These are phyloP conservation scores for Otis tarda DNA, from an alignment of 2,113 vertebrate genomes.

Conservation along the genomic window DNA sequence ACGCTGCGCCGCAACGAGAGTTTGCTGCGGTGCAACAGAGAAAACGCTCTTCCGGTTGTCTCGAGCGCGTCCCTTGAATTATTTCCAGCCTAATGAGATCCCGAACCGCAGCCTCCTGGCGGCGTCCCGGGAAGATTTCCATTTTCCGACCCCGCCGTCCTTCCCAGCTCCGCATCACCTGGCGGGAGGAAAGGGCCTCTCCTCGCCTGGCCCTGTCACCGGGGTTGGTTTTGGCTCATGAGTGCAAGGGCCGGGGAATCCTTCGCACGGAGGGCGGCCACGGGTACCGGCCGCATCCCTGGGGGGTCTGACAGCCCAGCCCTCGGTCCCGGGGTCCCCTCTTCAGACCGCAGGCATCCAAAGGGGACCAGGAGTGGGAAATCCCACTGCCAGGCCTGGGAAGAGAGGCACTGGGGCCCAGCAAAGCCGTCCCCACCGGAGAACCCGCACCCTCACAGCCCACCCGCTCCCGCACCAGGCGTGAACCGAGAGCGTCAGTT, in stretches of 20 bases:
- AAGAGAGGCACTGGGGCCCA: accelerated
- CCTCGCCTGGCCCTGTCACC: not conserved
- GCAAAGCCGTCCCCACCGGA: not conserved
- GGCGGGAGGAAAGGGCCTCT: not conserved
- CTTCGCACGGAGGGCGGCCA: not conserved
- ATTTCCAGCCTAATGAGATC: not conserved
- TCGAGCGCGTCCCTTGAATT: accelerated
- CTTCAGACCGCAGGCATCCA: not conserved
- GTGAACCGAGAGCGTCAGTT: accelerated
- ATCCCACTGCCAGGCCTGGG: not conserved
- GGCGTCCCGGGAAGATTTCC: not conserved
- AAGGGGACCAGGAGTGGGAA: not conserved
- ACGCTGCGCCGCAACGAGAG: not conserved
- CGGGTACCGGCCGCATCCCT: not conserved
- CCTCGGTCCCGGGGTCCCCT: accelerated
- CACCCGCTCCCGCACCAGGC: accelerated
- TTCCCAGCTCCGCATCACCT: not conserved
- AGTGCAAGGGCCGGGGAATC: not conserved
- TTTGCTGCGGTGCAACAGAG: not conserved
- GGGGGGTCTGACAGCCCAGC: not conserved
- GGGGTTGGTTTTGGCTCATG: not conserved
- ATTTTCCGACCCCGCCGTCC: accelerated
- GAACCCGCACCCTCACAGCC: accelerated
- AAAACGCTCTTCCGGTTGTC: not conserved
- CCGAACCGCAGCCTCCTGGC: not conserved